Base-by-base conservation (phyloP, 2,113 vertebrate species). In the Uria lomvia region DNA sequence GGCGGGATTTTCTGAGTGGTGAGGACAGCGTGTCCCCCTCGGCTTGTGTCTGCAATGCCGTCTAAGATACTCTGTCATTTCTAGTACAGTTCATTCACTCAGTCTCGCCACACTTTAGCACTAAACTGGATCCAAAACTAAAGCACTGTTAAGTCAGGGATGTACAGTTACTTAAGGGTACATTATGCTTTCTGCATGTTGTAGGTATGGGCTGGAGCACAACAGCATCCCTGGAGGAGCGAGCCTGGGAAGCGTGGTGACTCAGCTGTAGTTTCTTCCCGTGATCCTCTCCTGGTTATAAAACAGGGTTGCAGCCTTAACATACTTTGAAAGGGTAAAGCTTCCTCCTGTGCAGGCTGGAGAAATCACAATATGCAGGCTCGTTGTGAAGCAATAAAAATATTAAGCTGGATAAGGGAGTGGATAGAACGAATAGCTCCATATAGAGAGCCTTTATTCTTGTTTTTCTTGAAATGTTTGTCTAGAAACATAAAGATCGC, bases 381-480 rank as follows among this genome's bases (percentile, higher is more conserved):
- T 83, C 1, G 1, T 90, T 87, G 90, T 80, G 91, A 71, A 80
- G 93, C 92, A 79, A 36, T 86, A 88, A 85, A 95, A 92, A 94
- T 77, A 95, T 50, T 88, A 93, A 95, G 42, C 63, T 89, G 91
- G 80, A 43, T 81, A 91, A 92, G 89, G 83, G 43, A 60, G 47
- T 78, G 84, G 43, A 65, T 60, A 82, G 89, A 88, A 87, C 80
- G 92, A 89, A 86, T 52, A 89, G 52, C 65, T 89, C 76, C 58
- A 71, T 75, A 74, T 75, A 83, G 90, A 96, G 79, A 89, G 60
- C 73, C 68, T 91, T 96, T 91, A 92, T 94, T 88, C 88, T 88
- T 94, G 55, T 92, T 95, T 94, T 91, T 42, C 90, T 89, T 92
- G 77, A 96, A 68, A 85, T 88, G 73, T 94, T 94, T 97, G 81